A percentile compares a stretch with the other conserved stretches of the same genome.
phyloP scores from a whole-genome alignment of 2,113 vertebrate genomes.

The Passer domesticus region DNA sequence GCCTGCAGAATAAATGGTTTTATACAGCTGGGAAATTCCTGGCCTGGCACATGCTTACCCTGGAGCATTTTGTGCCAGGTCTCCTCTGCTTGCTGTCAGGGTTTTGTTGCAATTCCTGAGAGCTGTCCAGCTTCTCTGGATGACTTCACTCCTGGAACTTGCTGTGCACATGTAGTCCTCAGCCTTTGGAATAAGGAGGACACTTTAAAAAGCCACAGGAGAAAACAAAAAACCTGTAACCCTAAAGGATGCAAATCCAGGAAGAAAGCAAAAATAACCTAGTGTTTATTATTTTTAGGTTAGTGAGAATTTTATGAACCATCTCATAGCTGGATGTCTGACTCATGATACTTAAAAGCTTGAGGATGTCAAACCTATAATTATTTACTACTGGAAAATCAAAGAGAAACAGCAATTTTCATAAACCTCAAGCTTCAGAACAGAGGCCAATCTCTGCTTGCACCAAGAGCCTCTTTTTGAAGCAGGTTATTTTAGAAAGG shows the following conservation, averaged over 20 bases:
- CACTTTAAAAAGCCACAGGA: neutral
- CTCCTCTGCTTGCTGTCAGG: neutral
- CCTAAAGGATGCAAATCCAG: slow-evolving; percentile 6
- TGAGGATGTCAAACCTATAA: slow-evolving; percentile 33
- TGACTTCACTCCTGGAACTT: neutral
- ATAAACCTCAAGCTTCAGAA: slow-evolving; percentile 51
- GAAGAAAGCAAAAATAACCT: slow-evolving; percentile 24
- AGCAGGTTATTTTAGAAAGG: slow-evolving; percentile 32
- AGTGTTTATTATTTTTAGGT: slow-evolving; percentile 34
- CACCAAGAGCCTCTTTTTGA: slow-evolving; percentile 3
- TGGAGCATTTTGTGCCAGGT: neutral
- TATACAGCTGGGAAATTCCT: neutral
- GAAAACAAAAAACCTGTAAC: neutral
- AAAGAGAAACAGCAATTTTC: slow-evolving; percentile 50
- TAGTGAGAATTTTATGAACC: slow-evolving; percentile 23
- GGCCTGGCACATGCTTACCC: neutral
- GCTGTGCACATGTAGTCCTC: neutral
- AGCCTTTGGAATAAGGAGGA: neutral
- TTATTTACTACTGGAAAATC: slow-evolving; percentile 52
- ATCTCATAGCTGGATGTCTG: slow-evolving; percentile 8
- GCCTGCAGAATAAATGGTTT: neutral
- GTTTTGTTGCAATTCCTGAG: neutral
- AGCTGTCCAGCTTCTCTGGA: neutral
- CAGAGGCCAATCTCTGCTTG: slow-evolving; percentile 29
- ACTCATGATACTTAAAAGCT: slow-evolving; percentile 52